Conservation (phyloP, 2,797 vertebrate genomes). For the Lindbergichthys nudifrons region DNA sequence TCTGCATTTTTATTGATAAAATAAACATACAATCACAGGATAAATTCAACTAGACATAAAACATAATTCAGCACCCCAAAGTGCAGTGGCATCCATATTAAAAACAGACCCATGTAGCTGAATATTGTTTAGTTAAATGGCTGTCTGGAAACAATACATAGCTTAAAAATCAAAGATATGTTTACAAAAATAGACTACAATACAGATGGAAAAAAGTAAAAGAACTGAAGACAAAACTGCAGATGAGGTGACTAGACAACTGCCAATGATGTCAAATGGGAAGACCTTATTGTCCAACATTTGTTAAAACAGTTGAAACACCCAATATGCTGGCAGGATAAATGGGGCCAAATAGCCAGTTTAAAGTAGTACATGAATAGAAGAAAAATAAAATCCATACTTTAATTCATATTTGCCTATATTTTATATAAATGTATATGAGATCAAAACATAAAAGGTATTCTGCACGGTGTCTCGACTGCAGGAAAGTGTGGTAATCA, state of each 20-base stretch:
- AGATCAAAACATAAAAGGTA: constrained; percentile 19
- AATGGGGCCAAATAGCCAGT: not conserved
- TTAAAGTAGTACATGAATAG: not conserved
- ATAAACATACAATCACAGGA: constrained; percentile 59
- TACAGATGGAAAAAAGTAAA: constrained; percentile 40
- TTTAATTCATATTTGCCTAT: constrained; percentile 23
- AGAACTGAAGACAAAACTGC: constrained; percentile 11
- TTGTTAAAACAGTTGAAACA: not conserved
- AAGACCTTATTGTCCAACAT: not conserved
- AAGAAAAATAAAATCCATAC: not conserved
- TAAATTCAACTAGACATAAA: constrained; percentile 51
- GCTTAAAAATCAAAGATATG: constrained; percentile 37
- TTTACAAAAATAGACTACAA: constrained; percentile 41
- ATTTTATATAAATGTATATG: constrained; percentile 8
- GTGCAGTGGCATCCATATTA: constrained; percentile 56
- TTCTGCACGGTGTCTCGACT: not conserved
- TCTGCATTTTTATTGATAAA: constrained; percentile 73
- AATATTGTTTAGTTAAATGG: constrained; percentile 27
- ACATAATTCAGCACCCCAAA: constrained; percentile 56
- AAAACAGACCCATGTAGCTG: constrained; percentile 42
- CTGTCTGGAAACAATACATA: constrained; percentile 17
- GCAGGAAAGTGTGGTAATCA: constrained; percentile 18
- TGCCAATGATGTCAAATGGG: not conserved
- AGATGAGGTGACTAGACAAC: not conserved
- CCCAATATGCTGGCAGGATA: not conserved